Percentiles rank a stretch among this genome's conserved stretches.
Evolutionary conservation across 2,888 invertebrate species (phyloP).

Genomic region (Neelides folsomi): DNA sequence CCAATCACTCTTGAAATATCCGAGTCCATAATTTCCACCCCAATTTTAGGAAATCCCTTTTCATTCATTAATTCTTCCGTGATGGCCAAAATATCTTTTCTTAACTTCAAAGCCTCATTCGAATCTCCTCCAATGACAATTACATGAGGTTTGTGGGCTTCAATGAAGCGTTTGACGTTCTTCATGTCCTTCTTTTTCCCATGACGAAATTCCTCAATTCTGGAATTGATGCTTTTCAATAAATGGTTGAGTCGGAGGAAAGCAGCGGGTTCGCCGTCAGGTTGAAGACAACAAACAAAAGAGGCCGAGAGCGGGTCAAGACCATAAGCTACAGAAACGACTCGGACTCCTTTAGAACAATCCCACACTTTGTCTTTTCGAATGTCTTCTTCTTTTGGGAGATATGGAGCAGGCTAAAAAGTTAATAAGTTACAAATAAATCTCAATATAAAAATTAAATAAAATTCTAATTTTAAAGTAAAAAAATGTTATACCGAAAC

Average conservation of each 20-base stretch:
- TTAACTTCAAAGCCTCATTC: neutral
- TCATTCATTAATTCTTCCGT: neutral
- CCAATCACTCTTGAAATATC: neutral
- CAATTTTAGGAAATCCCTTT: neutral
- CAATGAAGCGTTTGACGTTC: neutral
- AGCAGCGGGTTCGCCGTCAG: too few relatives aligned
- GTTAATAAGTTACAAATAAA: too few relatives aligned
- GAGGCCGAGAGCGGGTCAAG: neutral
- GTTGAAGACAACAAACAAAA: too few relatives aligned
- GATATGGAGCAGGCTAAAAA: too few relatives aligned
- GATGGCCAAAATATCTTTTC: neutral
- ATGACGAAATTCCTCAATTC: neutral
- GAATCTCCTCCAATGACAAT: neutral
- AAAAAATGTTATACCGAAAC: too few relatives aligned
- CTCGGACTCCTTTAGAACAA: neutral
- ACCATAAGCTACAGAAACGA: neutral
- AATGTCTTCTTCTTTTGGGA: too few relatives aligned
- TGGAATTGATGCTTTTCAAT: neutral
- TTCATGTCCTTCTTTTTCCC: neutral
- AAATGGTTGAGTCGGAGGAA: too few relatives aligned
- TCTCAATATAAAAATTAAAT: too few relatives aligned
- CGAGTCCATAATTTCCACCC: conserved; percentile 1
- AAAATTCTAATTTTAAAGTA: too few relatives aligned
- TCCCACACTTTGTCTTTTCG: neutral
- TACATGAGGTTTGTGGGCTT: neutral